Evolutionary conservation across 2,888 invertebrate genomes (phyloP).

Genomic region (Ectemnius lituratus): DNA sequence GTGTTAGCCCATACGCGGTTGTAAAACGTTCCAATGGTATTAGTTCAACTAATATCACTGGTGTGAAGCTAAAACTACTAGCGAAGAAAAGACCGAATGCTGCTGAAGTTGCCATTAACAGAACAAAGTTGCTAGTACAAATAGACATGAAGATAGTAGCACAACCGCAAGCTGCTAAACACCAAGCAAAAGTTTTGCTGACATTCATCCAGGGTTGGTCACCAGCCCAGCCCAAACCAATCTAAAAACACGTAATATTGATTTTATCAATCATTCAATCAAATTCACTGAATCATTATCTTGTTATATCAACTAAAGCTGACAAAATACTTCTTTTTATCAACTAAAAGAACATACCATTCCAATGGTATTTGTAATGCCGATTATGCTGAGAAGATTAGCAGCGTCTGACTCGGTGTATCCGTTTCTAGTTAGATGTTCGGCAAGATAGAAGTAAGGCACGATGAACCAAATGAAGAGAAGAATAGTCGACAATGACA

Average conservation of each 20-base stretch:
- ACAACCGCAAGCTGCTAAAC: conserved; percentile 84
- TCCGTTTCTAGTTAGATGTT: conserved; percentile 86
- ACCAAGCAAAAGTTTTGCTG: conserved; percentile 89
- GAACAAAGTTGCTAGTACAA: conserved; percentile 79
- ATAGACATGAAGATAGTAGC: conserved; percentile 82
- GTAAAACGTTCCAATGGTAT: conserved; percentile 95
- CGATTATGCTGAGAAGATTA: conserved; percentile 90
- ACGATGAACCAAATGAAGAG: conserved; percentile 97
- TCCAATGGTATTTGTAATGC: conserved; percentile 93
- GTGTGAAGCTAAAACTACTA: conserved; percentile 94
- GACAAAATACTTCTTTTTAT: too few species aligned
- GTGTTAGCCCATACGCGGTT: conserved; percentile 92
- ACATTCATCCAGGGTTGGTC: conserved; percentile 92
- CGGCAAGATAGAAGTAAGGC: conserved; percentile 95
- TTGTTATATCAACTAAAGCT: too few species aligned
- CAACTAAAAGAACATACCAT: conserved; percentile 82
- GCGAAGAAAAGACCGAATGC: conserved; percentile 94
- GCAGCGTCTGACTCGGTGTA: conserved; percentile 88
- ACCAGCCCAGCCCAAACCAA: conserved; percentile 92
- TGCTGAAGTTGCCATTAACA: conserved; percentile 80
- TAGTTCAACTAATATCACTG: conserved; percentile 91
- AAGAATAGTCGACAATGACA: conserved; percentile 91
- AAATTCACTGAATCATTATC: too few species aligned
- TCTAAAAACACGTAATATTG: conserved; percentile 75
- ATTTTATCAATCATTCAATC: too few species aligned